A percentile compares a stretch with the other conserved stretches of the same genome.
Evolutionary conservation across 2,113 vertebrate genomes (phyloP).

Genomic region (Hassar affinis): DNA sequence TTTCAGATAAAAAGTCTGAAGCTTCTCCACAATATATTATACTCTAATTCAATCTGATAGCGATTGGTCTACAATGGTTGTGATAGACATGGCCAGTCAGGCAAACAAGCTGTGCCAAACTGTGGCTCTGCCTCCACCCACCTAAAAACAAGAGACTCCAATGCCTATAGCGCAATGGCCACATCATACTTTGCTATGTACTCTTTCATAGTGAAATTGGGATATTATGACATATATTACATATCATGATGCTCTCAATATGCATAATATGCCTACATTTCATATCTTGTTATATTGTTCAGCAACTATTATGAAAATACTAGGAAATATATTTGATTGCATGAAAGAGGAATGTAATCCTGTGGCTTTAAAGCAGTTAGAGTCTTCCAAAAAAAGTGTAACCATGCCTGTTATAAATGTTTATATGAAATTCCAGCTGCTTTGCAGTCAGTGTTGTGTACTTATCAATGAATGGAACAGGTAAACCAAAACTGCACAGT

Average conservation of each 20-base stretch:
- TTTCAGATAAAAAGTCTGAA: neutral
- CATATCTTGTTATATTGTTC: neutral
- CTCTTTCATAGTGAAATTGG: neutral
- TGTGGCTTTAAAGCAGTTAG: neutral
- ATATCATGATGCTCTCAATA: neutral
- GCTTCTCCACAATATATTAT: neutral
- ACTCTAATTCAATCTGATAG: neutral
- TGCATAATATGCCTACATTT: neutral
- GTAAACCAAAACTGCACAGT: constrained; percentile 3
- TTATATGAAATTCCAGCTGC: neutral
- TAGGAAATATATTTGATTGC: neutral
- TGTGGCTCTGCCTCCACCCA: neutral
- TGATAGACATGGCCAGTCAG: neutral
- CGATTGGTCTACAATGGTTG: neutral
- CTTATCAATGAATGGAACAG: neutral
- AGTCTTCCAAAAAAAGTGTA: neutral
- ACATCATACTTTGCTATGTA: neutral
- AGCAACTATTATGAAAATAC: neutral
- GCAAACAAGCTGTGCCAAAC: neutral
- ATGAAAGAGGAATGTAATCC: neutral
- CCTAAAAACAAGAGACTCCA: neutral
- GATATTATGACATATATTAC: neutral
- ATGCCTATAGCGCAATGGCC: neutral
- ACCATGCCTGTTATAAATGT: neutral
- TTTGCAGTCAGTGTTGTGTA: neutral